Percentiles rank a stretch among this genome's conserved stretches.
phyloP scores from a whole-genome alignment of 2,113 vertebrate species.

The Oryzias curvinotus region DNA sequence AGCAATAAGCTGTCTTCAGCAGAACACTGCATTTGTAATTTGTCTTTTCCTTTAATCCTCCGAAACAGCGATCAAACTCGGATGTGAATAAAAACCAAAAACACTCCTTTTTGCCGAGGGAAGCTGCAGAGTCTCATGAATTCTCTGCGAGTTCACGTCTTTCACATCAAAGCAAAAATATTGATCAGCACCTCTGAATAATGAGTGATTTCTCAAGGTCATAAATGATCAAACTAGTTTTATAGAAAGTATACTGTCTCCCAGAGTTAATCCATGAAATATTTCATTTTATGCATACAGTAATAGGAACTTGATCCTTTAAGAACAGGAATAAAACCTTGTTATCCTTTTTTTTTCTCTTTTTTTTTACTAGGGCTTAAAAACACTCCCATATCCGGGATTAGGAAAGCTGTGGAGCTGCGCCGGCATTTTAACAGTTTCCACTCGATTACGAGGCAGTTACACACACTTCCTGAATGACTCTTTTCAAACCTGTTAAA shows the following conservation, averaged over 20 bases:
- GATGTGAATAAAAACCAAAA: neutral
- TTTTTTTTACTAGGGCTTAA: slow-evolving; percentile 16
- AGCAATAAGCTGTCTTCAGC: neutral
- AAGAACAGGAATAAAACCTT: slow-evolving; percentile 11
- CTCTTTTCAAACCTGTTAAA: slow-evolving; percentile 9
- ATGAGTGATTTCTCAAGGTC: neutral
- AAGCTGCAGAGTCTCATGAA: neutral
- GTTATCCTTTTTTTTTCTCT: slow-evolving; percentile 8
- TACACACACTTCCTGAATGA: slow-evolving; percentile 1
- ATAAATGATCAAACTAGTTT: neutral
- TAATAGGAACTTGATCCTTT: slow-evolving; percentile 22
- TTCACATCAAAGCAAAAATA: slow-evolving; percentile 3
- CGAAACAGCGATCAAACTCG: neutral
- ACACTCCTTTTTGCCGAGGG: neutral
- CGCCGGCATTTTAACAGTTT: slow-evolving; percentile 1
- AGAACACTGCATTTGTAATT: neutral
- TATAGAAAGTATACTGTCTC: neutral
- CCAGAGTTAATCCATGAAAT: slow-evolving; percentile 1
- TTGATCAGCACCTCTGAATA: neutral
- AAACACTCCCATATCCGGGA: slow-evolving; percentile 9
- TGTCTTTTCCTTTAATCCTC: neutral
- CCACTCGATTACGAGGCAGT: slow-evolving; percentile 6
- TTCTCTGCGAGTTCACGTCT: neutral
- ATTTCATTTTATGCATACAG: neutral
- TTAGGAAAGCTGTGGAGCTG: slow-evolving; percentile 22